phyloP scores from a whole-genome alignment of 1,140 invertebrate genomes.

The Copidosoma floridanum region DNA sequence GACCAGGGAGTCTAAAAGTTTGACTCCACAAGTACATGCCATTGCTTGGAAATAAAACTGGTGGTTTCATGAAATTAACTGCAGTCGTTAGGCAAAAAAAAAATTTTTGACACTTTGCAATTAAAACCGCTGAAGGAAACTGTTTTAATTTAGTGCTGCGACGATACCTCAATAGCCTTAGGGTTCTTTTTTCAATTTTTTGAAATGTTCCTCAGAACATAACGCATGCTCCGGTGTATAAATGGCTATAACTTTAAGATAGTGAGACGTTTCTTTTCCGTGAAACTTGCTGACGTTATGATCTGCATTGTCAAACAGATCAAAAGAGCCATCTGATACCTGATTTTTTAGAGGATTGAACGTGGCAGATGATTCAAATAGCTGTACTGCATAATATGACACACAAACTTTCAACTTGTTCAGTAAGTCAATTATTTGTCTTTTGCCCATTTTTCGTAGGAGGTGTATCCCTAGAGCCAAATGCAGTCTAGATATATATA shows the following conservation, averaged over 20 bases:
- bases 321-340: conserved; percentile 33
- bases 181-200: conserved; percentile 16
- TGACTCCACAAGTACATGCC: conserved; percentile 5
- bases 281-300: conserved; percentile 30
- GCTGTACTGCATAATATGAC: conserved; percentile 39
- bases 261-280: conserved; percentile 23
- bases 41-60: neutral
- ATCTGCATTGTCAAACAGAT: conserved; percentile 46
- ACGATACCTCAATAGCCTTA: neutral
- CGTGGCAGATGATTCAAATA: conserved; percentile 46
- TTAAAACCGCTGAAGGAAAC: neutral
- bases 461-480: conserved; percentile 42
- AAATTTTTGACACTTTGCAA: neutral
- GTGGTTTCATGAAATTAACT: neutral
- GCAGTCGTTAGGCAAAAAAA: neutral
- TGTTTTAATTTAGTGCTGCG: conserved; percentile 3
- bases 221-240: conserved; percentile 41
- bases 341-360: conserved; percentile 30
- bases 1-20: neutral
- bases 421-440: conserved; percentile 42
- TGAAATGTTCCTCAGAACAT: conserved; percentile 5
- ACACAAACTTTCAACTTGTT: conserved; percentile 38
- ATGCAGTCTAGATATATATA: conserved; percentile 44
- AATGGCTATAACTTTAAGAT: conserved; percentile 6
- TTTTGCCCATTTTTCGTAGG: conserved; percentile 40